Evolutionary conservation across 2,888 invertebrate species (phyloP).

Genomic region (Epistrophe eligans): DNA sequence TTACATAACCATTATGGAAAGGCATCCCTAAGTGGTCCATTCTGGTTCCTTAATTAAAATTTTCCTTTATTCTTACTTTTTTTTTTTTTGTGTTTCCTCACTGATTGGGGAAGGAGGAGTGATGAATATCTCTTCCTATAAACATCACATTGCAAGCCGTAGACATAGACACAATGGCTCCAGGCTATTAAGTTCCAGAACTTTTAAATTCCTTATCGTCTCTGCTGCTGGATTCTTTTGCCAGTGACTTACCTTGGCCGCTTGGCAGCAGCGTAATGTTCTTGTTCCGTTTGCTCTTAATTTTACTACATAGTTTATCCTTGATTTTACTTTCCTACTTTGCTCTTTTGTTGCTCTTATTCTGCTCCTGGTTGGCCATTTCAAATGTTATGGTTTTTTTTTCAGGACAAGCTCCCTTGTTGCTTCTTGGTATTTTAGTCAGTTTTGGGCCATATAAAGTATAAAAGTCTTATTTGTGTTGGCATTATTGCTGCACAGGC

Average conservation of each 20-base stretch:
- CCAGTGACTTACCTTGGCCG: slow-evolving; percentile 27
- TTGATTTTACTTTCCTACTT: slow-evolving; percentile 36
- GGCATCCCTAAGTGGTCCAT: slow-evolving; percentile 69
- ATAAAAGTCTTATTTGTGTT: slow-evolving; percentile 52
- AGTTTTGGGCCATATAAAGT: slow-evolving; percentile 32
- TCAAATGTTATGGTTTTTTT: slow-evolving; percentile 16
- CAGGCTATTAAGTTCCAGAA: slow-evolving; percentile 22
- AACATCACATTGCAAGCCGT: not conserved
- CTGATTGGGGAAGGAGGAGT: slow-evolving; percentile 38
- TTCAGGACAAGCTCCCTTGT: slow-evolving; percentile 7
- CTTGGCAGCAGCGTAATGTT: not conserved
- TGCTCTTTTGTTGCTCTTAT: slow-evolving; percentile 16
- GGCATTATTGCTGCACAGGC: slow-evolving; percentile 30
- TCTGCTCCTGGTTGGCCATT: slow-evolving; percentile 42
- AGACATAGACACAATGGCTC: slow-evolving; percentile 41
- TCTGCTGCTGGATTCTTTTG: not conserved
- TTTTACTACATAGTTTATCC: not conserved
- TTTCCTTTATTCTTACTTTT: slow-evolving; percentile 40
- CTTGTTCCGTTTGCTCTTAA: slow-evolving; percentile 11
- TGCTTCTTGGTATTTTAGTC: slow-evolving; percentile 26
- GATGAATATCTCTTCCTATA: not conserved
- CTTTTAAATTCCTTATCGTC: slow-evolving; percentile 54
- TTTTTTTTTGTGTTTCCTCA: not conserved
- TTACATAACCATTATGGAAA: slow-evolving; percentile 67
- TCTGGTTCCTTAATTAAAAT: slow-evolving; percentile 72